phyloP scores from a whole-genome alignment of 1,140 invertebrate genomes.

The Pachypeltis micranthus region DNA sequence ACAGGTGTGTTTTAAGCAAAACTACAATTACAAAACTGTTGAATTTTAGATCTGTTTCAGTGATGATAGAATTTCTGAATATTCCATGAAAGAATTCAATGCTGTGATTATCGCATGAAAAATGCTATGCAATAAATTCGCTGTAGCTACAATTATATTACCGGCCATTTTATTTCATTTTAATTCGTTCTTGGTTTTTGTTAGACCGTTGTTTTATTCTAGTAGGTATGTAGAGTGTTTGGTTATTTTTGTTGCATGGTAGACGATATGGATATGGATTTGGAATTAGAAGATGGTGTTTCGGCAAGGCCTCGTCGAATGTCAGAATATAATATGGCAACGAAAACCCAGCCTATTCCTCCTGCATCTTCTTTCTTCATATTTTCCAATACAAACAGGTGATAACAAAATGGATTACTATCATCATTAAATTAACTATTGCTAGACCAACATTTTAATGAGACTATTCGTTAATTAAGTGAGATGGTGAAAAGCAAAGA shows the following conservation, averaged over 20 bases:
- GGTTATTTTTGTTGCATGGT: constrained; percentile 23
- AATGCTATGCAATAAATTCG: background rate
- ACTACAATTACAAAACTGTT: background rate
- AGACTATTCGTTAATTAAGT: no score
- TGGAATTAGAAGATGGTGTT: constrained; percentile 34
- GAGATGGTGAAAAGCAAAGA: no score
- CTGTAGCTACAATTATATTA: no score
- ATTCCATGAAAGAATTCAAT: constrained; percentile 1
- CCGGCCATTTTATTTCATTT: background rate
- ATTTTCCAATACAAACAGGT: constrained; percentile 90
- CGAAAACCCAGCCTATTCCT: constrained; percentile 87
- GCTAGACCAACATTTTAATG: no score
- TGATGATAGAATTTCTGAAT: background rate
- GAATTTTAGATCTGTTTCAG: constrained; percentile 1
- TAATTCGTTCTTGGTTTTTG: constrained; percentile 11
- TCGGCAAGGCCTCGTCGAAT: constrained; percentile 42
- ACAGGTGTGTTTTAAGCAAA: constrained; percentile 33
- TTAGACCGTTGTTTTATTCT: background rate
- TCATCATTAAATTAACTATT: no score
- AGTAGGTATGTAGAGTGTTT: background rate
- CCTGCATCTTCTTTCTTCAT: constrained; percentile 90
- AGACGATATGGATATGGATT: constrained; percentile 29
- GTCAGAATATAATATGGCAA: constrained; percentile 78
- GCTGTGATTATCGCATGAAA: background rate
- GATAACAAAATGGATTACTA: constrained; percentile 28